These are phyloP conservation scores for Lamellibrachia columna DNA, from an alignment of 2,888 invertebrate genomes.

Conservation along the genomic window DNA sequence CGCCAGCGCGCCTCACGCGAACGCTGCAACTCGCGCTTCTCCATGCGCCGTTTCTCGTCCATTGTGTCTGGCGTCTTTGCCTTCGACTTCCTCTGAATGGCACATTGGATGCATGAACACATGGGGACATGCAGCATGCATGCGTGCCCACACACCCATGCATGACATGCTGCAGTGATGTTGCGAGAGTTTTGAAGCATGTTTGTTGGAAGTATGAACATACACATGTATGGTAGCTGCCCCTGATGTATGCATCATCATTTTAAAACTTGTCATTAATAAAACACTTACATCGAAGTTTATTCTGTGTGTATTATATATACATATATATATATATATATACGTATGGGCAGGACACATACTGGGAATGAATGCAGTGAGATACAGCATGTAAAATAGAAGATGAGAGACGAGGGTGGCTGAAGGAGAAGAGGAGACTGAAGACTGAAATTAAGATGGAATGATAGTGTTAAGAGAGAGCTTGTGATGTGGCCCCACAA, in stretches of 20 bases:
- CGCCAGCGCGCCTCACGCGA: conserved; percentile 4
- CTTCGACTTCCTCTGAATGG: not conserved
- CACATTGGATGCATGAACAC: not conserved
- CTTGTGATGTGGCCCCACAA: too few relatives aligned
- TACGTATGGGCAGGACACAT: not conserved
- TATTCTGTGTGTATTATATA: not conserved
- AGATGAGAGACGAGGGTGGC: too few relatives aligned
- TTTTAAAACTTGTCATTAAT: not conserved
- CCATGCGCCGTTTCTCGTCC: not conserved
- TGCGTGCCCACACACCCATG: not conserved
- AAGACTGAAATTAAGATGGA: too few relatives aligned
- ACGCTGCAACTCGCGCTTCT: not conserved
- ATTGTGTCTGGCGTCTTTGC: not conserved
- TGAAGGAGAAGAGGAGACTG: too few relatives aligned
- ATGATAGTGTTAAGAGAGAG: too few relatives aligned
- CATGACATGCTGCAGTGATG: not conserved
- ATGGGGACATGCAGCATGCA: not conserved
- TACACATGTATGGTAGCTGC: not conserved
- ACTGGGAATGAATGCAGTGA: too few relatives aligned
- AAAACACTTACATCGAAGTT: not conserved
- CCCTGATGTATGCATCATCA: not conserved
- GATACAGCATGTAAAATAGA: too few relatives aligned
- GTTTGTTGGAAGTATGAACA: not conserved
- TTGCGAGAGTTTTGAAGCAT: not conserved
- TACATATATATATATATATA: not conserved